phyloP scores from a whole-genome alignment of 1,140 invertebrate species.

The Oscheius sp. region DNA sequence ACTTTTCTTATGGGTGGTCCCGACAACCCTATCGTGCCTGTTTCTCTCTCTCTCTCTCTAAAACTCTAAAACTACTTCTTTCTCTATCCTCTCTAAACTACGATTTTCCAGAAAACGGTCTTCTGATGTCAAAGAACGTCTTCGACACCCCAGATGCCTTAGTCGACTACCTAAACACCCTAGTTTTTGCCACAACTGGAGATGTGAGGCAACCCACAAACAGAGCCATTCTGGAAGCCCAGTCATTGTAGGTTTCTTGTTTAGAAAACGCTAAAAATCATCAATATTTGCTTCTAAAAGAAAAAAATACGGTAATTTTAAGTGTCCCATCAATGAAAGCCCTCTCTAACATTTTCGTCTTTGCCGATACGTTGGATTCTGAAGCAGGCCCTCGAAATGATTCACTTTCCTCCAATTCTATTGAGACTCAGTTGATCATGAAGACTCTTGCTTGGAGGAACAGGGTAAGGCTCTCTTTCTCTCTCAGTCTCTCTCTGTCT shows the following conservation, averaged over 20 bases:
- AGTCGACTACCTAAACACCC: constrained; percentile 6
- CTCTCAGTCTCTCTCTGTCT: neutral
- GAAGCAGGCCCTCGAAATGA: neutral
- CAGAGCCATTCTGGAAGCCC: neutral
- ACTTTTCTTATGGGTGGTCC: too few species aligned
- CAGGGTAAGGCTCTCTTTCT: neutral
- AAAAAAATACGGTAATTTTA: neutral
- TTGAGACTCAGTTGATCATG: neutral
- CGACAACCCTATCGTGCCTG: too few species aligned
- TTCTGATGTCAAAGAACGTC: neutral
- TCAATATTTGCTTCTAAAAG: too few species aligned
- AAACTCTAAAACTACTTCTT: too few species aligned
- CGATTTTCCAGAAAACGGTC: constrained; percentile 2
- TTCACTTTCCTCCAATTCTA: neutral
- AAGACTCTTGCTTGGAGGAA: neutral
- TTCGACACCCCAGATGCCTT: neutral
- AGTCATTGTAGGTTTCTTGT: neutral
- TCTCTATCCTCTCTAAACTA: too few species aligned
- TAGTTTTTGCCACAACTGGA: neutral
- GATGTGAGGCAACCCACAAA: neutral
- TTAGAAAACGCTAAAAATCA: too few species aligned
- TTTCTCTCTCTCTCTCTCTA: too few species aligned
- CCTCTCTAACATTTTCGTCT: neutral
- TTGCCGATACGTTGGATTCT: neutral
- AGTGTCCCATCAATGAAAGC: neutral